A percentile compares a stretch with the other conserved stretches of the same genome.
Evolutionary conservation across 2,113 vertebrate species (phyloP).

Genomic region (Corydoras maculifer): DNA sequence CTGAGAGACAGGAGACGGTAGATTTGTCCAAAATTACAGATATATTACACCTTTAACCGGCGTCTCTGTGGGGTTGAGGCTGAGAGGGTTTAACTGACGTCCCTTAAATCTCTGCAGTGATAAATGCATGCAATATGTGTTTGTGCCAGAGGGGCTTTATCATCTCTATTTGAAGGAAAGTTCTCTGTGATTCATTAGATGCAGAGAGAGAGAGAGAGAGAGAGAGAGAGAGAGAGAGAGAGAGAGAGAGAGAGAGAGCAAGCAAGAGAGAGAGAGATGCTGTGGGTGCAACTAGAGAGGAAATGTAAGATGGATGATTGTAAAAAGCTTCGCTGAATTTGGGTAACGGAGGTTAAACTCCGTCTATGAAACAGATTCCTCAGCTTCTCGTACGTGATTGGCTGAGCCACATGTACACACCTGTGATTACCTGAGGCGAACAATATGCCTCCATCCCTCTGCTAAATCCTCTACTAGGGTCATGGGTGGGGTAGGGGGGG

Average conservation of each 20-base stretch:
- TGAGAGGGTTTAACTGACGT: slow-evolving; percentile 36
- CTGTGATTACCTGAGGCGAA: too few species aligned
- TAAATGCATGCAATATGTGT: slow-evolving; percentile 70
- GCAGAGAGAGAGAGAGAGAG: slow-evolving; percentile 29
- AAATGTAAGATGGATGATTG: not conserved
- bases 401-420: too few species aligned
- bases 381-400: too few species aligned
- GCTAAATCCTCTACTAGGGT: too few species aligned
- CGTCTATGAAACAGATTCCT: too few species aligned
- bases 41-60: slow-evolving; percentile 32
- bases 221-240: slow-evolving; percentile 20
- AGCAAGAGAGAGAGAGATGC: slow-evolving; percentile 12
- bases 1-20: slow-evolving; percentile 20
- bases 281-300: not conserved
- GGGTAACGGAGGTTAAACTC: too few species aligned
- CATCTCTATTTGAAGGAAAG: slow-evolving; percentile 57
- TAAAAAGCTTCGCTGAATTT: not conserved
- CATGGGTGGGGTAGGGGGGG: too few species aligned
- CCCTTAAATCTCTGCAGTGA: slow-evolving; percentile 57
- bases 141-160: slow-evolving; percentile 63
- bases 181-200: slow-evolving; percentile 63
- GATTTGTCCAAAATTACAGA: slow-evolving; percentile 34
- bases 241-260: not conserved
- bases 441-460: too few species aligned
- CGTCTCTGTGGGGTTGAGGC: slow-evolving; percentile 27